Base-by-base conservation (phyloP, 2,888 invertebrate species). In the Drosophila diplacantha region DNA sequence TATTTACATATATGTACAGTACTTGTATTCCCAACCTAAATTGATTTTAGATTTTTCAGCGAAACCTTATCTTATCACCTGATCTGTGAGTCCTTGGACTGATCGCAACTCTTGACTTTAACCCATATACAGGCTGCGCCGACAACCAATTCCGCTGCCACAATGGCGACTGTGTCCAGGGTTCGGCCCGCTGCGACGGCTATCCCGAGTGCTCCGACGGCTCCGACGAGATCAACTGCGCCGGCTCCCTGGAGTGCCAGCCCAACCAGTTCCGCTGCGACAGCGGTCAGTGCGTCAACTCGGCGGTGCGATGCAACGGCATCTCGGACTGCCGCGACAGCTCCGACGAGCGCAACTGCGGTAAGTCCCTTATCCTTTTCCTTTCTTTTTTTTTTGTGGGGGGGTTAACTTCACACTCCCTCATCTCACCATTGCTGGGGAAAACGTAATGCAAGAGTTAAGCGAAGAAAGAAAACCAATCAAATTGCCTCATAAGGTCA, bases 91-190 rank as follows among this genome's bases (percentile, higher is more conserved):
- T 12, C 2, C 47, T 18, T 6, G 14, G 9, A 20, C 20, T 51
- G 5, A 18, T 20, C 41, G n/a, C n/a, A 4, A 5, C n/a, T 46
- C 7, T 44, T 12, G 6, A 18, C 22, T 29, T n/a, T 18, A 26
- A 14, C 14, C 20, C 26, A 20, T 18, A 11, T 26, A 8, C 87
- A 93, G 93, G 90, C 73, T 95, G 95, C 86, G 86, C 88, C 11
- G 72, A 86, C 3, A 90, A 91, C 75, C 90, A 94, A 83, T 95
- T 92, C 89, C 91, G 91, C 67, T 96, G 96, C 85, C 85, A 83
- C 31, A 91, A 92, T 62, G 93, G 93, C 2, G 89, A 91, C 60
- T 95, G 95, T 76, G 91, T 95, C 62, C 90, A 92, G 58, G 87
- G 86, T 1, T 88, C 89, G 22, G 90, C 90, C 60, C 86, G 88